phyloP scores from a whole-genome alignment of 2,888 invertebrate species.

The Schizotus pectinicornis region DNA sequence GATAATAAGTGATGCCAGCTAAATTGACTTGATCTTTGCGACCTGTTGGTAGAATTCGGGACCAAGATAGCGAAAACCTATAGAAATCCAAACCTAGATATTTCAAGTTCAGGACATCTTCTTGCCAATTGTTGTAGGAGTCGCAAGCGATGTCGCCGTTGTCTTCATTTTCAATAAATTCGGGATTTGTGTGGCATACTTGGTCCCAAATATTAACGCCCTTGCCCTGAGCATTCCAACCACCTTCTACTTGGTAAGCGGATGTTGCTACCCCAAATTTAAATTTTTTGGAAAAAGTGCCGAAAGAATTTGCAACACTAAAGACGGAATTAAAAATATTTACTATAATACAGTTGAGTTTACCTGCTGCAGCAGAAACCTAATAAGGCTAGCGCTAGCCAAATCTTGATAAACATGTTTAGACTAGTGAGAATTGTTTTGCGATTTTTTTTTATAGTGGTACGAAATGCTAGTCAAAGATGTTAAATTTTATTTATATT shows the following conservation, averaged over 20 bases:
- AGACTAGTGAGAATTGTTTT: too few species aligned
- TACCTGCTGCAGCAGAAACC: too few species aligned
- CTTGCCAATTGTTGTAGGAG: constrained; percentile 67
- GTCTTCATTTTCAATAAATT: constrained; percentile 18
- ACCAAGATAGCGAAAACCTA: constrained; percentile 56
- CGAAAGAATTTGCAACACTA: too few species aligned
- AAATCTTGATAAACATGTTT: too few species aligned
- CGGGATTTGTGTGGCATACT: neutral
- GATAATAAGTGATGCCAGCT: constrained; percentile 76
- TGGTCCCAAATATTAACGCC: neutral
- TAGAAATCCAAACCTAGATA: constrained; percentile 64
- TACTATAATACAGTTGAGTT: too few species aligned
- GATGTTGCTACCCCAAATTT: constrained; percentile 39
- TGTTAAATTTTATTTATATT: too few species aligned
- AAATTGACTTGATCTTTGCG: constrained; percentile 66
- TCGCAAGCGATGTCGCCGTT: constrained; percentile 67
- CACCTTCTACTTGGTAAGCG: constrained; percentile 28
- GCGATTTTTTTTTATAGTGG: too few species aligned
- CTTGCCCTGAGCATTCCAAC: constrained; percentile 33
- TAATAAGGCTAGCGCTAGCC: too few species aligned
- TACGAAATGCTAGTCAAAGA: too few species aligned
- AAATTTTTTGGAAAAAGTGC: too few species aligned
- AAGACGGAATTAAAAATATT: too few species aligned
- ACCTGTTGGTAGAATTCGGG: constrained; percentile 64
- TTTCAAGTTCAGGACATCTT: constrained; percentile 64